Percentiles rank a stretch among this genome's conserved stretches.
These are phyloP conservation scores for Atopsyche davidsoni DNA, from an alignment of 1,140 invertebrate species.

Conservation along the genomic window DNA sequence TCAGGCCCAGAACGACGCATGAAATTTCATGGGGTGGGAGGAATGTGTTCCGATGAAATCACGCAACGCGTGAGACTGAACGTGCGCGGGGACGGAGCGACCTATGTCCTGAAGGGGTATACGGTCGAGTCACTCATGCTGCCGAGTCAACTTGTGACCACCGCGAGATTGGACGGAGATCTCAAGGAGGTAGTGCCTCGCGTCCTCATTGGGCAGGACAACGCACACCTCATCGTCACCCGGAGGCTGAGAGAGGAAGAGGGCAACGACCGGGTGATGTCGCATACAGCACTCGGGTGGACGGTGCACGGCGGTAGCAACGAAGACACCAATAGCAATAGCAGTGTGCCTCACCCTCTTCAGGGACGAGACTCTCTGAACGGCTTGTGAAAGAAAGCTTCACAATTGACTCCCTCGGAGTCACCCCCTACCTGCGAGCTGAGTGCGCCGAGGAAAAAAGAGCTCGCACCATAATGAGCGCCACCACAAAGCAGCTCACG, in stretches of 20 bases:
- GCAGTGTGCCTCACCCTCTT: background rate
- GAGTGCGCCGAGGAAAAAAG: conserved; percentile 1
- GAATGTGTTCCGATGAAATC: no score
- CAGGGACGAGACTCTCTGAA: background rate
- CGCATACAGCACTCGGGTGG: conserved; percentile 6
- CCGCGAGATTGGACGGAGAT: no score
- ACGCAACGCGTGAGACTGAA: no score
- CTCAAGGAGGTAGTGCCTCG: no score
- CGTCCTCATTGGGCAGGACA: background rate
- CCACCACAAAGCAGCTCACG: conserved; percentile 1
- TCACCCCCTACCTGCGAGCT: background rate
- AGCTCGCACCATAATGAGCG: conserved; percentile 11
- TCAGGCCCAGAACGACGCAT: no score
- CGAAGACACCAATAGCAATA: no score
- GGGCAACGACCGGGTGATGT: background rate
- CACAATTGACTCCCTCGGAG: background rate
- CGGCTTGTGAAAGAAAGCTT: background rate
- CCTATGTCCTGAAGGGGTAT: no score
- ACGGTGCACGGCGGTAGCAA: conserved; percentile 4
- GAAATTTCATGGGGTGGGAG: no score
- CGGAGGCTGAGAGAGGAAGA: background rate
- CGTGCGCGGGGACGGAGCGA: no score
- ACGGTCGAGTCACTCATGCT: no score
- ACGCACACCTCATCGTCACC: background rate
- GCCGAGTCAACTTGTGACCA: no score